Evolutionary conservation across 2,888 invertebrate species (phyloP), one percentile per base, ranked within the genome.

Genomic region (Coenonympha glycerion): DNA sequence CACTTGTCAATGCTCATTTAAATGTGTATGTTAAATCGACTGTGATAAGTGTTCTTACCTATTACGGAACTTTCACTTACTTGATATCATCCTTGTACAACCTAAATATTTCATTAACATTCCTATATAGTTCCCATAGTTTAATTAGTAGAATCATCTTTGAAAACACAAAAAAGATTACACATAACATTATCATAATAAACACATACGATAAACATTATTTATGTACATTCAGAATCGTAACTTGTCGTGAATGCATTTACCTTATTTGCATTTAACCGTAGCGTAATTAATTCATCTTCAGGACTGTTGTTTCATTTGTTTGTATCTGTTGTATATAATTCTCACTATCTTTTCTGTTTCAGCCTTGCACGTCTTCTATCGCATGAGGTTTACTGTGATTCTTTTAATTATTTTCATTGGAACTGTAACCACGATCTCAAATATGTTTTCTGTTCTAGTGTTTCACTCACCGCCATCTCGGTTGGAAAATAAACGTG

Each of bases 401-500:
- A 60, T 30, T 56, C 52, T n/a, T n/a, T n/a, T 53, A 55, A 33
- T 55, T 55, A 62, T 68, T 39, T 46, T 36, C 5, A 49, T 49
- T 60, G 56, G 63, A 64, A 33, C n/a, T n/a, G n/a, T n/a, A 24
- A 24, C 22, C 22, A 15, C 24, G 24, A 0, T 3, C 15, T 39
- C 1, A 39, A 13, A 15, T 9, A 8, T 1, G 18, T 37, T 44
- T 56, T 56, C 47, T 52, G 54, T 60, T 16, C 88, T 46, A 98
- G 93, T 97, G 97, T 76, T 97, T 92, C 89, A 93, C 95, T 3
- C 96, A 97, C 77, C 93, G 96, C 56, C 92, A 97, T 73, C 91
- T 98, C 68, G 98, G 98, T 41, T 97, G 97, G 96, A 96, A 95
- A 84, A 97, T 98, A 65, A 93, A 95, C 76, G 95, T 98, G 1